Evolutionary conservation across 2,888 invertebrate species (phyloP).

Genomic region (Aporophyla lueneburgensis): DNA sequence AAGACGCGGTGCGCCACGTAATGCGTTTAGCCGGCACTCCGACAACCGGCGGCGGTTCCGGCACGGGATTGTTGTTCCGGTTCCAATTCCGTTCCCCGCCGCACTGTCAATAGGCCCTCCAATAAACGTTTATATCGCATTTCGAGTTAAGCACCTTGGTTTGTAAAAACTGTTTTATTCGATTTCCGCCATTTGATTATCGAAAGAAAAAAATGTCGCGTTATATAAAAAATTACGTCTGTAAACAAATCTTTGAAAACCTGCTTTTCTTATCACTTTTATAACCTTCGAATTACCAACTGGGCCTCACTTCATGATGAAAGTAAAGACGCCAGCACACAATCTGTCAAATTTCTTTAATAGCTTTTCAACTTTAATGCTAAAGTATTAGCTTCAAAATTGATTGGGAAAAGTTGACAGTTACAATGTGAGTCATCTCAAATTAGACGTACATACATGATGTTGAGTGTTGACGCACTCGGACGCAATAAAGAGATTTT

Average conservation of each 20-base stretch:
- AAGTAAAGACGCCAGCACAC: not conserved
- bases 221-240: not conserved
- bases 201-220: not conserved
- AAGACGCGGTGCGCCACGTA: conserved; percentile 66
- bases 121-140: conserved; percentile 44
- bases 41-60: conserved; percentile 74
- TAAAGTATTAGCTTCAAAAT: no score
- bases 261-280: not conserved
- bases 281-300: not conserved
- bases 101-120: conserved; percentile 53
- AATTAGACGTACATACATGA: conserved; percentile 6
- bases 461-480: conserved; percentile 29
- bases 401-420: no score
- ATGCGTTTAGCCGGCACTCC: conserved; percentile 74
- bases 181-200: conserved; percentile 11
- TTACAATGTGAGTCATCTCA: conserved; percentile 8
- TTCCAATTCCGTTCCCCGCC: conserved; percentile 68
- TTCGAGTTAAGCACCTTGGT: conserved; percentile 27
- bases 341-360: no score
- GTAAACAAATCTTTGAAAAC: not conserved
- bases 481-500: conserved; percentile 55
- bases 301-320: not conserved
- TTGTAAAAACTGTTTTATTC: conserved; percentile 24
- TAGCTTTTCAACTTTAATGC: no score
- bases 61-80: conserved; percentile 83